phyloP scores from a whole-genome alignment of 2,888 invertebrate species.

The Actias luna region DNA sequence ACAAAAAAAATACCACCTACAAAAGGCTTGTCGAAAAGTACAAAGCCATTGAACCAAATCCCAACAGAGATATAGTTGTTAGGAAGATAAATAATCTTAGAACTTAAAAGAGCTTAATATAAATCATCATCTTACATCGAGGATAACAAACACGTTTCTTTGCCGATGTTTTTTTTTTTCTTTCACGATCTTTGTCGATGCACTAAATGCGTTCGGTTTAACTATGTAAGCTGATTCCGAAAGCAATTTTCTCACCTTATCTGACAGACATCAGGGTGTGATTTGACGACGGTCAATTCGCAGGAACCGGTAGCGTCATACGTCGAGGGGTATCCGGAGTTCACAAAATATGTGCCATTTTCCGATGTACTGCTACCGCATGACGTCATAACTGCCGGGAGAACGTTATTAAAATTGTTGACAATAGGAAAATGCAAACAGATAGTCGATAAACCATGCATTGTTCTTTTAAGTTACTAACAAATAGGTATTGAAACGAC shows the following conservation, averaged over 20 bases:
- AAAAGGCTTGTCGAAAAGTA: too few species aligned
- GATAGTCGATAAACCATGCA: too few species aligned
- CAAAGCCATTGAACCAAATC: too few species aligned
- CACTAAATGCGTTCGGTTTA: too few species aligned
- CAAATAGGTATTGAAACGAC: too few species aligned
- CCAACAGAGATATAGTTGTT: neutral
- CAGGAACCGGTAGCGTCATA: conserved; percentile 92
- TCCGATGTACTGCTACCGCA: conserved; percentile 90
- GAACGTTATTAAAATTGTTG: neutral
- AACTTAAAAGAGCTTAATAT: neutral
- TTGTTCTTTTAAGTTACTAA: too few species aligned
- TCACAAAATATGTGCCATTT: conserved; percentile 94
- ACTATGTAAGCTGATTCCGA: too few species aligned
- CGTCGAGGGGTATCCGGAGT: conserved; percentile 87
- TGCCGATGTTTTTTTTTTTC: too few species aligned
- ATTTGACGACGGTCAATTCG: conserved; percentile 90
- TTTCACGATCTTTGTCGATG: too few species aligned
- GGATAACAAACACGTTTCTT: too few species aligned
- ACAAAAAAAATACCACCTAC: too few species aligned
- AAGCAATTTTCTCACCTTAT: conserved; percentile 82
- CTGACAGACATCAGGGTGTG: conserved; percentile 91
- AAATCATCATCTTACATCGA: too few species aligned
- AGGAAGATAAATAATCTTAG: neutral
- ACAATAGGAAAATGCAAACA: neutral
- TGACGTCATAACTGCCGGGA: conserved; percentile 85